Conservation (phyloP, 2,888 invertebrate genomes). For the Apantesis nais region DNA sequence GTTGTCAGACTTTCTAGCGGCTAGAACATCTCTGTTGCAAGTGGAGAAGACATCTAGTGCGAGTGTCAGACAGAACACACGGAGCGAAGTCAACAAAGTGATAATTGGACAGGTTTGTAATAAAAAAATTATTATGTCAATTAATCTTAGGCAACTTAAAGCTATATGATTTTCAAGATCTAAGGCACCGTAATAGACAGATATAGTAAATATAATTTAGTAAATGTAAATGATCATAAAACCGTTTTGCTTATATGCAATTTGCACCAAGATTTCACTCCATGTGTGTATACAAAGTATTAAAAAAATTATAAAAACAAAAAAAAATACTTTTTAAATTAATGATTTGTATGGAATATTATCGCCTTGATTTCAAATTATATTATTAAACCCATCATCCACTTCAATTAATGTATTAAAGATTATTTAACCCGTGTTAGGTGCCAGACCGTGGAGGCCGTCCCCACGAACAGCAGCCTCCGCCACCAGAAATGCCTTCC, state of each 20-base stretch:
- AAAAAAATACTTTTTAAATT: too few relatives aligned
- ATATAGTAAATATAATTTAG: too few relatives aligned
- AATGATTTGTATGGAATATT: too few relatives aligned
- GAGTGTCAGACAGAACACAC: slow-evolving; percentile 93
- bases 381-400: background rate
- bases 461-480: slow-evolving; percentile 95
- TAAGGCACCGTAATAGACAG: too few relatives aligned
- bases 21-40: slow-evolving; percentile 92
- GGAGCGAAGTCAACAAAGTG: slow-evolving; percentile 93
- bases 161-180: too few relatives aligned
- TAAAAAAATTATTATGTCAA: background rate
- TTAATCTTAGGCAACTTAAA: too few relatives aligned
- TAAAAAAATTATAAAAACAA: too few relatives aligned
- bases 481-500: slow-evolving; percentile 98
- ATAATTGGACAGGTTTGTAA: slow-evolving; percentile 90
- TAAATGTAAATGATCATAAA: too few relatives aligned
- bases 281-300: too few relatives aligned
- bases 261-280: too few relatives aligned
- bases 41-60: slow-evolving; percentile 97
- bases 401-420: background rate
- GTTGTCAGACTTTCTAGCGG: slow-evolving; percentile 92
- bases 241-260: too few relatives aligned
- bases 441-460: slow-evolving; percentile 98
- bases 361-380: too few relatives aligned
- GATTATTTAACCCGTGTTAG: slow-evolving; percentile 59